phyloP scores from a whole-genome alignment of 2,888 invertebrate species.

The Sarcophaga rosellei region DNA sequence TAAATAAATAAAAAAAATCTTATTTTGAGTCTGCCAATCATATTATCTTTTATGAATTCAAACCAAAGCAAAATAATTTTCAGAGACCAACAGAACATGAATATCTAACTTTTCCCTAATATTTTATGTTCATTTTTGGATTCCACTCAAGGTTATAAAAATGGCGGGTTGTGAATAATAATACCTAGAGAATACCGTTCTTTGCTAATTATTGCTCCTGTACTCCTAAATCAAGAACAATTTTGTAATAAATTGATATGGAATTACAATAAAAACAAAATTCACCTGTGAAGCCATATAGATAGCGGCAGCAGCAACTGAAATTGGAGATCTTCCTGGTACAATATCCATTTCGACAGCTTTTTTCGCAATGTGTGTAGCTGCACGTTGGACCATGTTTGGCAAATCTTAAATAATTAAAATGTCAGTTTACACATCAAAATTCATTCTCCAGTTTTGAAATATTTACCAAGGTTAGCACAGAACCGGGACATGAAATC shows the following conservation, averaged over 20 bases:
- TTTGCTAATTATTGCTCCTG: too few species aligned
- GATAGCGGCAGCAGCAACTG: conserved; percentile 99
- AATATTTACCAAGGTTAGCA: conserved; percentile 89
- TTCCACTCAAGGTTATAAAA: too few species aligned
- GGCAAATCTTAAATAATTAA: conserved; percentile 83
- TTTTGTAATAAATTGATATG: not conserved
- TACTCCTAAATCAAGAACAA: too few species aligned
- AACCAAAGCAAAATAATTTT: too few species aligned
- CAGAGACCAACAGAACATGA: too few species aligned
- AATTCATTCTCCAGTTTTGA: not conserved
- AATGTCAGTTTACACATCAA: not conserved
- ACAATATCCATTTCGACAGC: conserved; percentile 99
- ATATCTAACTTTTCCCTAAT: too few species aligned
- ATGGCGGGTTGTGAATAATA: too few species aligned
- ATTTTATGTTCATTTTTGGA: too few species aligned
- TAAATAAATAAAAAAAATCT: too few species aligned
- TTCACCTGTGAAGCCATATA: conserved; percentile 98
- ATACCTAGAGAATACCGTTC: too few species aligned
- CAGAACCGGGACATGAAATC: conserved; percentile 99
- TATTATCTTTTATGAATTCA: too few species aligned
- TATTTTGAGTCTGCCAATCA: too few species aligned
- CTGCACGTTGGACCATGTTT: conserved; percentile 94
- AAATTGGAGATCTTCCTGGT: conserved; percentile 98
- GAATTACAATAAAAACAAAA: not conserved
- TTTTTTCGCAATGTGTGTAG: conserved; percentile 97